These are phyloP conservation scores for Andrena trimmerana DNA, from an alignment of 2,888 invertebrate species.

Conservation along the genomic window DNA sequence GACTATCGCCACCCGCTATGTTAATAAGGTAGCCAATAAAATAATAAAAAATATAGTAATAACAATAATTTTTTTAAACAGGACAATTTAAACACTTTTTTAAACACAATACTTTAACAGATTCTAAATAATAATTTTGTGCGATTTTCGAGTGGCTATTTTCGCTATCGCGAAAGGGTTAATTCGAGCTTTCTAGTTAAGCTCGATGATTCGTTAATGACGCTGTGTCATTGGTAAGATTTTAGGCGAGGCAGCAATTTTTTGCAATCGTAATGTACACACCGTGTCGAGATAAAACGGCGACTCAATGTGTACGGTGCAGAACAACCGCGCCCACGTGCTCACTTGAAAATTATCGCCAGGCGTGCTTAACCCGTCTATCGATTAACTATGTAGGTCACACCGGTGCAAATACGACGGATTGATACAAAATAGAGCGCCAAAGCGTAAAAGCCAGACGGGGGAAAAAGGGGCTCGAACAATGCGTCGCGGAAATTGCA, in stretches of 20 bases:
- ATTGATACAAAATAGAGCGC: slow-evolving; percentile 1
- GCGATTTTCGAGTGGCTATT: too few species aligned
- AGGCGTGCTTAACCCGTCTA: slow-evolving; percentile 11
- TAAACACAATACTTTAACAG: too few species aligned
- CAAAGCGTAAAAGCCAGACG: background rate
- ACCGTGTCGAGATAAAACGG: slow-evolving; percentile 13
- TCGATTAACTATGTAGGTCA: slow-evolving; percentile 8
- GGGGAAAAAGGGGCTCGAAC: background rate
- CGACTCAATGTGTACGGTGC: slow-evolving; percentile 10
- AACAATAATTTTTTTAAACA: too few species aligned
- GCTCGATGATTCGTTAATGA: background rate
- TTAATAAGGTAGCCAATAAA: too few species aligned
- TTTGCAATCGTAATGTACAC: slow-evolving; percentile 14
- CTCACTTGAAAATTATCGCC: slow-evolving; percentile 23
- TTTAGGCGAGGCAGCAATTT: background rate
- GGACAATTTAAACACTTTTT: too few species aligned
- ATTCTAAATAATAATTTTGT: too few species aligned
- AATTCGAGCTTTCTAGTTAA: too few species aligned
- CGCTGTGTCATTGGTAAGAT: background rate
- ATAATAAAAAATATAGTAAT: too few species aligned
- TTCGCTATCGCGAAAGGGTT: too few species aligned
- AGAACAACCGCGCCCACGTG: slow-evolving; percentile 31
- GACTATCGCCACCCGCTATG: too few species aligned
- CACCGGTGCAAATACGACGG: slow-evolving; percentile 14
- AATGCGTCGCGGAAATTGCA: slow-evolving; percentile 11